Evolutionary conservation across 2,888 invertebrate genomes (phyloP).

Genomic region (Sussaba pulchella): DNA sequence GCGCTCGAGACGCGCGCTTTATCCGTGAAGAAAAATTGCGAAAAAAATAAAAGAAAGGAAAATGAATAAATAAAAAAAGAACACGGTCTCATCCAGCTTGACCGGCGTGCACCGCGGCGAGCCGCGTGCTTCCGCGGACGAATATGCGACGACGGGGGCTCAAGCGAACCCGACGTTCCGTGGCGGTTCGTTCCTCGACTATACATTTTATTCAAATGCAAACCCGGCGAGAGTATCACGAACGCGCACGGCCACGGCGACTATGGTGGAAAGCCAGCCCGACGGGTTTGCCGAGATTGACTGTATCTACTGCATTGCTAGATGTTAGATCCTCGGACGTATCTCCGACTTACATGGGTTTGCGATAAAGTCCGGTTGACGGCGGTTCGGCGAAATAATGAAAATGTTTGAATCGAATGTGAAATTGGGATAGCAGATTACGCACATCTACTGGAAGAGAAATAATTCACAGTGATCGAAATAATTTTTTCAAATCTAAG

Average conservation of each 20-base stretch:
- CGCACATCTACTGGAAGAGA: too few species aligned
- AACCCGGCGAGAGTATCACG: slow-evolving; percentile 13
- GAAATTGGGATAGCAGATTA: too few species aligned
- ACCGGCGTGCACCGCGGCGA: slow-evolving; percentile 16
- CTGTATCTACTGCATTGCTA: background rate
- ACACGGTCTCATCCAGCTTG: slow-evolving; percentile 36
- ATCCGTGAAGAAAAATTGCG: too few species aligned
- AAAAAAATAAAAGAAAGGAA: too few species aligned
- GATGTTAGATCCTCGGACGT: too few species aligned
- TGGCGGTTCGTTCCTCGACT: background rate
- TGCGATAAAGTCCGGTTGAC: too few species aligned
- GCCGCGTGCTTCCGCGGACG: slow-evolving; percentile 61
- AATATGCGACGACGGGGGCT: slow-evolving; percentile 58
- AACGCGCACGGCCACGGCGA: slow-evolving; percentile 26
- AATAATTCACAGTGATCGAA: background rate
- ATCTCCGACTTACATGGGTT: too few species aligned
- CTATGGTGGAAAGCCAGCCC: slow-evolving; percentile 1
- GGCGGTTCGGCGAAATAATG: too few species aligned
- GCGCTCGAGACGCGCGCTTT: slow-evolving; percentile 40
- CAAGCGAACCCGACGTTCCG: slow-evolving; percentile 69
- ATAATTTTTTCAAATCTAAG: too few species aligned
- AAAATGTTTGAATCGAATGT: too few species aligned
- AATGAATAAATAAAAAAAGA: too few species aligned
- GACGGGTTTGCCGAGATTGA: background rate
- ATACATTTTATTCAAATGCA: slow-evolving; percentile 58